Base-by-base conservation (phyloP, 2,797 vertebrate species). In the Clarias fuscus region DNA sequence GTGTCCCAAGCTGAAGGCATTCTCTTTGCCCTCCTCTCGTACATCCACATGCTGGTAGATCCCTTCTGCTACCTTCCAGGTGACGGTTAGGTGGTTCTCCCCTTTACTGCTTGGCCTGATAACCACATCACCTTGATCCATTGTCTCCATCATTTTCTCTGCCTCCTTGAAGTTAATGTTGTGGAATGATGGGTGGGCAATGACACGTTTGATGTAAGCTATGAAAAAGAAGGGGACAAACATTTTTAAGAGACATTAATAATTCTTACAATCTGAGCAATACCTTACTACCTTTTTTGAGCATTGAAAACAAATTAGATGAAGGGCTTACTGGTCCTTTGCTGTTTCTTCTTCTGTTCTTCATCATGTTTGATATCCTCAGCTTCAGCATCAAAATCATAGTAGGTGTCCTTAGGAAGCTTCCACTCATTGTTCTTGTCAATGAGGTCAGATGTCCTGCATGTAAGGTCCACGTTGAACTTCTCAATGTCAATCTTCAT, bases 401-500 rank as follows among this genome's bases (percentile, higher is more conserved):
- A 99, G 93, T 98, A 99, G 15, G 94, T 98, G 91, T 99, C 98
- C 89, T 99, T 99, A 48, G 98, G 98, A 72, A 99, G 96, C 76
- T 99, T 99, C 98, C 98, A 99, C 92, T 99, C 98, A 0, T 99
- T 99, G 93, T 96, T 98, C 90, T 98, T 98, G 94, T 99, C 98
- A 96, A 97, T 96, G 88, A 99, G 93, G 90, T 99, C 98, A 0
- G 98, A 99, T 0, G 98, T 98, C 82, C 98, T 96, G 91, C 98
- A 99, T 0, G 98, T 99, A 91, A 99, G 95, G 93, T 99, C 98
- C 0, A 98, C 98, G 3, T 96, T 99, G 92, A 99, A 99, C 91
- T 99, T 99, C 90, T 99, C 98, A 0, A 99, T 99, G 93, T 99
- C 98, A 0, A 99, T 99, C 94, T 99, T 99, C 98, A 99, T 99